These are phyloP conservation scores for Ancistrus triradiatus DNA, from an alignment of 2,113 vertebrate genomes.

Conservation along the genomic window DNA sequence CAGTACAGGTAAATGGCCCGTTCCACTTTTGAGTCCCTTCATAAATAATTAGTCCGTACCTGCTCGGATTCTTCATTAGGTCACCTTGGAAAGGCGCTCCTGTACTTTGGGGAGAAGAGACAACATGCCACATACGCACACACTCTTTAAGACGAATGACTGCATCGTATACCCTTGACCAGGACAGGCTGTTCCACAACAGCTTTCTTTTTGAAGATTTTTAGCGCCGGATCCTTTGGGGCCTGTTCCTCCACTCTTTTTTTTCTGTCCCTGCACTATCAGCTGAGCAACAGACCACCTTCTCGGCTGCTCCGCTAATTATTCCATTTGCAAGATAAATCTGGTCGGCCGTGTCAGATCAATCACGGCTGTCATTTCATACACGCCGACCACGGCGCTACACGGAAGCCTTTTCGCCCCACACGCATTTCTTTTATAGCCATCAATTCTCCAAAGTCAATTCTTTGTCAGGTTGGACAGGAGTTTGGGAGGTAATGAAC, in stretches of 20 bases:
- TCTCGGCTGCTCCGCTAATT: constrained; percentile 82
- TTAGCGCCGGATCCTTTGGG: constrained; percentile 49
- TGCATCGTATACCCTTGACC: constrained; percentile 67
- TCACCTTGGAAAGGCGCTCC: constrained; percentile 64
- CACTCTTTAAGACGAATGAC: constrained; percentile 58
- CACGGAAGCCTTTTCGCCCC: constrained; percentile 84
- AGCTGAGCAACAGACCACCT: constrained; percentile 81
- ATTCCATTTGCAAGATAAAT: constrained; percentile 92
- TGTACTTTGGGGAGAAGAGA: constrained; percentile 49
- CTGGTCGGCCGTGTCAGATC: constrained; percentile 80
- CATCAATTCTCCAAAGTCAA: constrained; percentile 79
- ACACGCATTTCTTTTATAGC: constrained; percentile 80
- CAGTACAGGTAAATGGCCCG: too few relatives aligned
- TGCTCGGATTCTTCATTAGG: constrained; percentile 45
- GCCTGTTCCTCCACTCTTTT: constrained; percentile 45
- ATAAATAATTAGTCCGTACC: constrained; percentile 42
- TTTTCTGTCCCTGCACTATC: constrained; percentile 64
- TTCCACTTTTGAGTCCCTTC: constrained; percentile 1
- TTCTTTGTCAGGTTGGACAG: constrained; percentile 83
- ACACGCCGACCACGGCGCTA: constrained; percentile 77
- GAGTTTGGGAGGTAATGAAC: constrained; percentile 75
- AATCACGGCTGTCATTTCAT: constrained; percentile 82
- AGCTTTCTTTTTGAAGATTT: constrained; percentile 66
- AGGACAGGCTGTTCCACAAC: constrained; percentile 63
- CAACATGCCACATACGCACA: constrained; percentile 38